These are phyloP conservation scores for Canis aureus DNA, from an alignment of 2,113 vertebrate species.

Conservation along the genomic window DNA sequence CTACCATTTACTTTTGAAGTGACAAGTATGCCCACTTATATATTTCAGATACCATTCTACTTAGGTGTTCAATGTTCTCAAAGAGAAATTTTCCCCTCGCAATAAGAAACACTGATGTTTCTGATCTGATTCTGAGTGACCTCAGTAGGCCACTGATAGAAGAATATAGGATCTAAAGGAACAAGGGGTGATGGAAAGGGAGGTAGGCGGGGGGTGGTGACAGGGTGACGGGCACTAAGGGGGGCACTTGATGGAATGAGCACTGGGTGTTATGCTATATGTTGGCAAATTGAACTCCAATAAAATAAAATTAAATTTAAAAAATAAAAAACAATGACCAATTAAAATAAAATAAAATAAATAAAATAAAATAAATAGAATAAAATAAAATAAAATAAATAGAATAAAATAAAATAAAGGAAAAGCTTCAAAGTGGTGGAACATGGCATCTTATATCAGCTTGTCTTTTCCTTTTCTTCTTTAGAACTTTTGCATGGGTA, in stretches of 20 bases:
- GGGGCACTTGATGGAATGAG: too few relatives aligned
- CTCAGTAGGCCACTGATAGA: not conserved
- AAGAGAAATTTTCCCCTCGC: not conserved
- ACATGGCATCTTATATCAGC: not conserved
- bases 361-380: too few relatives aligned
- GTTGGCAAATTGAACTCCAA: too few relatives aligned
- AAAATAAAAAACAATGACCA: too few relatives aligned
- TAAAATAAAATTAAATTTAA: too few relatives aligned
- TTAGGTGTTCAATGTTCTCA: not conserved
- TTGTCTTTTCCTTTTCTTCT: not conserved
- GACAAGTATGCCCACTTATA: not conserved
- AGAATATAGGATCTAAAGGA: not conserved
- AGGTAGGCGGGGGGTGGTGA: too few relatives aligned
- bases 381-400: too few relatives aligned
- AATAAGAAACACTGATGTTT: not conserved
- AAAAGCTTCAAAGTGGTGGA: not conserved
- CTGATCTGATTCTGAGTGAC: not conserved
- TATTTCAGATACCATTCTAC: not conserved
- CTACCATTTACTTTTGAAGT: not conserved
- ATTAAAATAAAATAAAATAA: too few relatives aligned
- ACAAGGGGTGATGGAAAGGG: not conserved
- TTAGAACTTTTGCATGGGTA: not conserved
- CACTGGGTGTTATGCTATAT: too few relatives aligned
- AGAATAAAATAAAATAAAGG: not conserved
- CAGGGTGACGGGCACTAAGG: too few relatives aligned